phyloP scores from a whole-genome alignment of 2,888 invertebrate species.

The Spialia ferax region DNA sequence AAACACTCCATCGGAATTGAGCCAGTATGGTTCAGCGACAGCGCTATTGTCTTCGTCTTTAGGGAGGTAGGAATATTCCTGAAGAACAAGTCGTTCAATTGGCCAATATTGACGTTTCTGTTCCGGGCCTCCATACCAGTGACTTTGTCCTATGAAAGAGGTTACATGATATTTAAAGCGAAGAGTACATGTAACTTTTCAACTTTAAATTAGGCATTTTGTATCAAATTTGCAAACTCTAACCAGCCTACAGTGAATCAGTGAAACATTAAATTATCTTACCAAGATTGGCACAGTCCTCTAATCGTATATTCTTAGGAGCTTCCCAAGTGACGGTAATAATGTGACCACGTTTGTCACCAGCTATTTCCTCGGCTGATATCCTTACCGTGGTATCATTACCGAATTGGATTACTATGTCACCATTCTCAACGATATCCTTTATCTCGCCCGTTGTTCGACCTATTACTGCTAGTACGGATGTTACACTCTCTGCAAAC shows the following conservation, averaged over 20 bases:
- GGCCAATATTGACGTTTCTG: slow-evolving; percentile 88
- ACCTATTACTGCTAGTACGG: slow-evolving; percentile 71
- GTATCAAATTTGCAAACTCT: background rate
- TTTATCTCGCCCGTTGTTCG: slow-evolving; percentile 63
- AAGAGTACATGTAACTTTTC: too few relatives aligned
- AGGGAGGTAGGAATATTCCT: slow-evolving; percentile 85
- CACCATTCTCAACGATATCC: slow-evolving; percentile 64
- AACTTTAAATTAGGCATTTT: too few relatives aligned
- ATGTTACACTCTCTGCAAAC: slow-evolving; percentile 57
- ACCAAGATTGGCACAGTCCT: slow-evolving; percentile 75
- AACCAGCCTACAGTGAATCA: too few relatives aligned
- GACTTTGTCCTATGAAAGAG: slow-evolving; percentile 57
- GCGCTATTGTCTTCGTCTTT: slow-evolving; percentile 86
- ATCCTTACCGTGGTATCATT: slow-evolving; percentile 68
- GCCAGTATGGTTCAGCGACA: slow-evolving; percentile 89
- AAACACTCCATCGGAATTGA: slow-evolving; percentile 89
- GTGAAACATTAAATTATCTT: slow-evolving; percentile 42
- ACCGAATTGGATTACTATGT: slow-evolving; percentile 67
- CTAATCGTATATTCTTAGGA: slow-evolving; percentile 60
- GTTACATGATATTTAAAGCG: background rate
- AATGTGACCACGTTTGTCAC: slow-evolving; percentile 58
- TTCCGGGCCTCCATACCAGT: slow-evolving; percentile 90
- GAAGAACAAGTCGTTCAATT: slow-evolving; percentile 81
- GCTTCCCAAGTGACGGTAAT: slow-evolving; percentile 69
- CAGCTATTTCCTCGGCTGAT: slow-evolving; percentile 59